phyloP scores from a whole-genome alignment of 2,888 invertebrate species.

The Beris chalybata region DNA sequence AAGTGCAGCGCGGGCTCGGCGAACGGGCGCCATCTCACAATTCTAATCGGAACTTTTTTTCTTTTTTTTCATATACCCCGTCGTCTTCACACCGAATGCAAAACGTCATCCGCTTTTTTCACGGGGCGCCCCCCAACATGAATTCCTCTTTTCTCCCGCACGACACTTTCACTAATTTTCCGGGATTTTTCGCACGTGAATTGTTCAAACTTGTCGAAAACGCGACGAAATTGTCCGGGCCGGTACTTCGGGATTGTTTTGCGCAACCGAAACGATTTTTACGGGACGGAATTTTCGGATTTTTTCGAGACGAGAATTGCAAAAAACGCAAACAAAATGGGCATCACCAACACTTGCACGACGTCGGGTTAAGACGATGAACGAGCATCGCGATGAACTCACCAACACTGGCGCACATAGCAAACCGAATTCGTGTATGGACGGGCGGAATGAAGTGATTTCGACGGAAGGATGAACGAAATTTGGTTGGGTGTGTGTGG shows the following conservation, averaged over 20 bases:
- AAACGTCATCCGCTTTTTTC: constrained; percentile 36
- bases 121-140: too few relatives aligned
- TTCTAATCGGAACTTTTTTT: constrained; percentile 21
- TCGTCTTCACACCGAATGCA: constrained; percentile 29
- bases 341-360: constrained; percentile 36
- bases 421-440: background rate
- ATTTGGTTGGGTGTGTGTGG: too few relatives aligned
- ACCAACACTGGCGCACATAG: background rate
- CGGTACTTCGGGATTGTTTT: background rate
- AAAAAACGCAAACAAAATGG: constrained; percentile 41
- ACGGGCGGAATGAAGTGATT: constrained; percentile 7
- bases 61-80: background rate
- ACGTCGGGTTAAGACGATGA: constrained; percentile 18
- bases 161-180: background rate
- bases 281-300: background rate
- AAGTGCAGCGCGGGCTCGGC: constrained; percentile 26
- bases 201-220: background rate
- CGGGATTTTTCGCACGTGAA: background rate
- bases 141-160: background rate
- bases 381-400: constrained; percentile 26
- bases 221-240: background rate
- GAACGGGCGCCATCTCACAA: constrained; percentile 28
- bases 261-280: background rate
- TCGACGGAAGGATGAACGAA: constrained; percentile 21
- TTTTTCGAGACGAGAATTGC: constrained; percentile 28